A percentile compares a stretch with the other conserved stretches of the same genome.
phyloP scores from a whole-genome alignment of 1,140 invertebrate species.

The Plectus sambesii region DNA sequence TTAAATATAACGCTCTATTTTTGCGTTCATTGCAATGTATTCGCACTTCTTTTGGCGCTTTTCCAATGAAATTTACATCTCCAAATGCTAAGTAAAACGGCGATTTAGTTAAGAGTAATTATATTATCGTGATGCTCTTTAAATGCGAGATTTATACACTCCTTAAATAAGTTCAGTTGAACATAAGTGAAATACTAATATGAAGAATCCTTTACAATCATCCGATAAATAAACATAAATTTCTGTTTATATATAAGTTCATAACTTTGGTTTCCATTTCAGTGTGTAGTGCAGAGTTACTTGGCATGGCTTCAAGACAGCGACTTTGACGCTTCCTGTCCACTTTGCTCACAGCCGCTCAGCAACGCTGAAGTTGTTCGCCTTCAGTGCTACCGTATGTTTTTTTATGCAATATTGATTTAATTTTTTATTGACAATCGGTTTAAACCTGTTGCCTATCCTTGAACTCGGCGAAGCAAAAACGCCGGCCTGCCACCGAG shows the following conservation, averaged over 20 bases:
- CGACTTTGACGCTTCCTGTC: constrained; percentile 81
- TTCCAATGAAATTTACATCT: too few species aligned
- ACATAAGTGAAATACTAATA: background rate
- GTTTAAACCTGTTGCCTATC: too few species aligned
- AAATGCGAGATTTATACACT: background rate
- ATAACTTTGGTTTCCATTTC: constrained; percentile 45
- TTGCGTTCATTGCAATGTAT: too few species aligned
- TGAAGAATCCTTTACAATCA: background rate
- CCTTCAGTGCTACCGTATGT: constrained; percentile 14
- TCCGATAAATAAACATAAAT: background rate
- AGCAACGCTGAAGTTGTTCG: constrained; percentile 69
- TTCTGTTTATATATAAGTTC: constrained; percentile 8
- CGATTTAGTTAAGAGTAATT: too few species aligned
- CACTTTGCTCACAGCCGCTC: constrained; percentile 67
- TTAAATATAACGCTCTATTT: too few species aligned
- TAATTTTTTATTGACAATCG: too few species aligned
- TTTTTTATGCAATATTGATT: too few species aligned
- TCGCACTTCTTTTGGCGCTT: too few species aligned
- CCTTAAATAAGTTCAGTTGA: background rate
- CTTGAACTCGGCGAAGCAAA: too few species aligned
- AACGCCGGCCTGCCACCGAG: too few species aligned
- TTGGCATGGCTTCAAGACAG: constrained; percentile 92
- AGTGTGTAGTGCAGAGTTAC: constrained; percentile 97
- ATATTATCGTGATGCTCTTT: too few species aligned
- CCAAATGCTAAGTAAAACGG: too few species aligned